Percentiles rank a stretch among this genome's conserved stretches.
Evolutionary conservation across 2,113 vertebrate genomes (phyloP).

Genomic region (Ondatra zibethicus): DNA sequence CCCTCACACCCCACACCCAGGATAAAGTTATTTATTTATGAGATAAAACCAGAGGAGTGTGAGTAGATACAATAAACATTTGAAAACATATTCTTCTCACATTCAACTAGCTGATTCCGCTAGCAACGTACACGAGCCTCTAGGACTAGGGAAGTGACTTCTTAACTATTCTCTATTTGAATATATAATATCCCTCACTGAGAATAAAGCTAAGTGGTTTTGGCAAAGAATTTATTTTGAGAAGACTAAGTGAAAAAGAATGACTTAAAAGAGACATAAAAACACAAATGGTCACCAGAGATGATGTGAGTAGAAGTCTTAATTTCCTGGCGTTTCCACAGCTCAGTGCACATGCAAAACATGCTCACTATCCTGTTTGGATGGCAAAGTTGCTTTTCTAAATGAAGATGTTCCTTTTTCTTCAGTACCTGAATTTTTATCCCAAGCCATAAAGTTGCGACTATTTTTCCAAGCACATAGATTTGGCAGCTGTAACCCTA

Average conservation of each 20-base stretch:
- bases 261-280: background rate
- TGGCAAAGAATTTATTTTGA: conserved; percentile 51
- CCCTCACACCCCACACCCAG: background rate
- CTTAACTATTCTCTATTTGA: background rate
- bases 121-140: background rate
- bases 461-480: conserved; percentile 51
- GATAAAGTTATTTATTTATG: background rate
- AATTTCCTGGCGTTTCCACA: background rate
- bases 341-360: background rate
- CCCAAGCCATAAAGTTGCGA: background rate
- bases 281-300: background rate
- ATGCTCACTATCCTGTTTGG: background rate
- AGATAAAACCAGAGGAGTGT: background rate
- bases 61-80: background rate
- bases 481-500: conserved; percentile 43
- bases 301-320: background rate
- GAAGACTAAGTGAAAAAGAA: background rate
- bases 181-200: background rate
- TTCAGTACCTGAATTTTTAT: conserved; percentile 30
- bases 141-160: background rate
- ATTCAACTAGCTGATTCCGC: background rate
- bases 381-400: conserved; percentile 31
- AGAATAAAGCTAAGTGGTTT: background rate
- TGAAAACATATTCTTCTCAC: background rate
- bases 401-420: conserved; percentile 33